Evolutionary conservation across 92 coral and sea anemone species (phyloP).

Genomic region (Galaxea fascicularis): DNA sequence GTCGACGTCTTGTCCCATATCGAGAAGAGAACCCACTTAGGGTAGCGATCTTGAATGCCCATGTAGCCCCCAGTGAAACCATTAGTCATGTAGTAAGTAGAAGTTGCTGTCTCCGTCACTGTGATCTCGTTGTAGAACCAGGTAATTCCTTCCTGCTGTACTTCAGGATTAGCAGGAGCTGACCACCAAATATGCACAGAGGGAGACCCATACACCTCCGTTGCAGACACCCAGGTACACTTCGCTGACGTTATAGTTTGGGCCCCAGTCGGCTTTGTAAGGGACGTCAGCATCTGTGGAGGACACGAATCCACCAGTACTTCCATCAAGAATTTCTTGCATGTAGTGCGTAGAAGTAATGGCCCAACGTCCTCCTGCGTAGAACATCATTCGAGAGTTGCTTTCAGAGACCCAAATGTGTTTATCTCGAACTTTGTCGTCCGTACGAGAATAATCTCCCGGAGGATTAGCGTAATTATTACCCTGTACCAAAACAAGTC

Average conservation of each 20-base stretch:
- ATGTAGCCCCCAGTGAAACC: conserved; percentile 50
- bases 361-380: conserved; percentile 22
- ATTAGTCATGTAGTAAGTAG: conserved; percentile 41
- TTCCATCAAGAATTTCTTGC: conserved; percentile 26
- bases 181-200: conserved; percentile 49
- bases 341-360: conserved; percentile 26
- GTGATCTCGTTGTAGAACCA: conserved; percentile 41
- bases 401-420: conserved; percentile 32
- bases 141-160: background rate
- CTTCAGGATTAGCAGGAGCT: conserved; percentile 18
- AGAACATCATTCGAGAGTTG: conserved; percentile 43
- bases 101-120: conserved; percentile 7
- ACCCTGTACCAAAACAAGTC: conserved; percentile 9
- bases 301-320: conserved; percentile 17
- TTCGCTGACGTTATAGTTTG: conserved; percentile 26
- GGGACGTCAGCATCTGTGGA: conserved; percentile 23
- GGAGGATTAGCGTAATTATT: background rate
- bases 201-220: conserved; percentile 5
- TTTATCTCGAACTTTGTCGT: conserved; percentile 31
- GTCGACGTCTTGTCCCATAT: conserved; percentile 49
- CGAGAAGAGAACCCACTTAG: conserved; percentile 46
- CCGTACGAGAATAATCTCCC: conserved; percentile 32
- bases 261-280: conserved; percentile 46
- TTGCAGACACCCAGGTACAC: conserved; percentile 6
- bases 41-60: conserved; percentile 49